These are phyloP conservation scores for Phorcus lineatus DNA, from an alignment of 2,888 invertebrate genomes.

Conservation along the genomic window DNA sequence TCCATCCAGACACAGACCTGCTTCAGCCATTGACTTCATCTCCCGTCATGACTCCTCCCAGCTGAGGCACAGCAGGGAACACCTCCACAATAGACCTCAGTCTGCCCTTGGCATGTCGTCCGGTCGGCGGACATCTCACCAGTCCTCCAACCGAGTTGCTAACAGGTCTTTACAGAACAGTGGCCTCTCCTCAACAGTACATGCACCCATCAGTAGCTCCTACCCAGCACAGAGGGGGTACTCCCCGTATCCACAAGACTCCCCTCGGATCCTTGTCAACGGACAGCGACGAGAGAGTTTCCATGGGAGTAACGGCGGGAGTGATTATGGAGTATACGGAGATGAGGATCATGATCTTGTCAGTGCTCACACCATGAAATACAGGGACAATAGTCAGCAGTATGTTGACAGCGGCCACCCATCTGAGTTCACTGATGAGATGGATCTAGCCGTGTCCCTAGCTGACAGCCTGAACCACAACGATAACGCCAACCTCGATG, in stretches of 20 bases:
- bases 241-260: neutral
- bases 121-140: constrained; percentile 34
- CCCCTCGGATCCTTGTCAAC: neutral
- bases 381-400: neutral
- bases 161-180: neutral
- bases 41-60: constrained; percentile 38
- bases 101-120: constrained; percentile 50
- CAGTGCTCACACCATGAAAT: neutral
- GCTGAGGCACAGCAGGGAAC: constrained; percentile 35
- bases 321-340: constrained; percentile 55
- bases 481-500: neutral
- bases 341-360: constrained; percentile 47
- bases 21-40: constrained; percentile 62
- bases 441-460: constrained; percentile 47
- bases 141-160: constrained; percentile 26
- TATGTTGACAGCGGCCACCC: neutral
- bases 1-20: constrained; percentile 46
- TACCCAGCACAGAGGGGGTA: neutral
- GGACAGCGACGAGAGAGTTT: neutral
- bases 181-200: neutral
- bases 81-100: constrained; percentile 35
- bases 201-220: neutral
- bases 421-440: constrained; percentile 22
- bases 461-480: constrained; percentile 46
- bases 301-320: neutral